A percentile compares a stretch with the other conserved stretches of the same genome.
Evolutionary conservation across 2,888 invertebrate genomes (phyloP).

Genomic region (Hirtodrosophila cameraria): DNA sequence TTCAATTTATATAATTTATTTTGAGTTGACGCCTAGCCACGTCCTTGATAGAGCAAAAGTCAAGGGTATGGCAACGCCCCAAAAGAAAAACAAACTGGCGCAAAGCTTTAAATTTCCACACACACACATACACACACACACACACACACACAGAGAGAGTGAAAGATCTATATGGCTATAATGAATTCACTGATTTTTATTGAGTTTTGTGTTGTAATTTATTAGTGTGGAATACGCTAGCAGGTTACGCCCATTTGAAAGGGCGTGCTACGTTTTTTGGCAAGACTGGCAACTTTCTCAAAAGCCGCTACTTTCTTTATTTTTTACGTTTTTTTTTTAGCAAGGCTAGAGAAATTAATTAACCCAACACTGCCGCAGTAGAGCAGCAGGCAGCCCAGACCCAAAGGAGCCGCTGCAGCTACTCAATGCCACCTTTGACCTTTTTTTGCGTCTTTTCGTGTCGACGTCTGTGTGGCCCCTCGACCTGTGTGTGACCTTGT

Average conservation of each 20-base stretch:
- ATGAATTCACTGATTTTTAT: slow-evolving; percentile 77
- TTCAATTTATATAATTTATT: slow-evolving; percentile 59
- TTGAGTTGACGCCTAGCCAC: slow-evolving; percentile 6
- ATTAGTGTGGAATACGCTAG: slow-evolving; percentile 54
- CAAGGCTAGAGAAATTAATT: slow-evolving; percentile 68
- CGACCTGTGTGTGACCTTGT: slow-evolving; percentile 55
- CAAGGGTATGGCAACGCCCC: slow-evolving; percentile 61
- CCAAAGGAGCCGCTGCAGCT: slow-evolving; percentile 40
- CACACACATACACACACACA: slow-evolving; percentile 17
- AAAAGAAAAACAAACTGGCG: slow-evolving; percentile 32
- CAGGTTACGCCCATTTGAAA: slow-evolving; percentile 48
- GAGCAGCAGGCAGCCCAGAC: slow-evolving; percentile 32
- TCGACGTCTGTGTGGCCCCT: slow-evolving; percentile 11
- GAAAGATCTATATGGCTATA: slow-evolving; percentile 44
- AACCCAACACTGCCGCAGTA: slow-evolving; percentile 44
- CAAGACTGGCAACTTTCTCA: slow-evolving; percentile 52
- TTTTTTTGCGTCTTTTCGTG: slow-evolving; percentile 40
- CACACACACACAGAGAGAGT: slow-evolving; percentile 31
- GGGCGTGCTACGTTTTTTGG: slow-evolving; percentile 46
- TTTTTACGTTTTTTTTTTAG: slow-evolving; percentile 35
- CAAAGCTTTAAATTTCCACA: slow-evolving; percentile 64
- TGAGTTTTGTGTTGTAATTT: slow-evolving; percentile 72
- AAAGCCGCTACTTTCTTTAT: slow-evolving; percentile 20
- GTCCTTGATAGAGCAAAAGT: slow-evolving; percentile 62
- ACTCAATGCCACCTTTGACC: slow-evolving; percentile 60